Evolutionary conservation across 2,797 vertebrate species (phyloP).

Genomic region (Odontamblyopus rebecca): DNA sequence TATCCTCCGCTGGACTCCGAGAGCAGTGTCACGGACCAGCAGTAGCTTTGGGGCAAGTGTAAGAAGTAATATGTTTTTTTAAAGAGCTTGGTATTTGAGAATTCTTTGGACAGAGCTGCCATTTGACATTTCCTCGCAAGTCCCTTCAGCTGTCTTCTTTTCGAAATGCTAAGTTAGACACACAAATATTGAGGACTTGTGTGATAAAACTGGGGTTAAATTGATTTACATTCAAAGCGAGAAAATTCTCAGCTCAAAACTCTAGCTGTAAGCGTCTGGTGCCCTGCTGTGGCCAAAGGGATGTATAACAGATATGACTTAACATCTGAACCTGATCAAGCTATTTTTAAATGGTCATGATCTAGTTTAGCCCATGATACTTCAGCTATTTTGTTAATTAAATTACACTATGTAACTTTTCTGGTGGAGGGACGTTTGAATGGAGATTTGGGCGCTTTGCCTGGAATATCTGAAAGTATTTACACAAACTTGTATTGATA

Average conservation of each 20-base stretch:
- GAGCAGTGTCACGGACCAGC: slow-evolving; percentile 53
- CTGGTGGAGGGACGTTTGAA: no score
- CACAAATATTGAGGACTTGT: slow-evolving; percentile 25
- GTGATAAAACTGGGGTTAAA: slow-evolving; percentile 22
- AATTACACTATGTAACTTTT: no score
- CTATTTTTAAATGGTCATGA: not conserved
- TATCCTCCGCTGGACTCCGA: slow-evolving; percentile 56
- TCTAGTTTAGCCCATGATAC: not conserved
- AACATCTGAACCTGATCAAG: not conserved
- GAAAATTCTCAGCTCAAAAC: not conserved
- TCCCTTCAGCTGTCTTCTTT: slow-evolving; percentile 18
- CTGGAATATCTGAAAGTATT: no score
- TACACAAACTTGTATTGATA: no score
- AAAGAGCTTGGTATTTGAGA: slow-evolving; percentile 46
- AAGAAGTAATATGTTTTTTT: slow-evolving; percentile 45
- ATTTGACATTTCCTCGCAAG: slow-evolving; percentile 32
- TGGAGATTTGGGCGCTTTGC: no score
- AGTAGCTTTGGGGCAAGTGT: slow-evolving; percentile 58
- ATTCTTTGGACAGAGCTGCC: slow-evolving; percentile 50
- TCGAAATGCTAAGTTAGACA: slow-evolving; percentile 31
- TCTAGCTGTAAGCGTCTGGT: not conserved
- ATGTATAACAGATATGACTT: not conserved
- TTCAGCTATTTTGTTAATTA: not conserved
- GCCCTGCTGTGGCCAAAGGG: not conserved
- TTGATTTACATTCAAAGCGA: slow-evolving; percentile 10